phyloP scores from a whole-genome alignment of 53 echinoderm and acorn worm species.

The Mesocentrotus franciscanus region DNA sequence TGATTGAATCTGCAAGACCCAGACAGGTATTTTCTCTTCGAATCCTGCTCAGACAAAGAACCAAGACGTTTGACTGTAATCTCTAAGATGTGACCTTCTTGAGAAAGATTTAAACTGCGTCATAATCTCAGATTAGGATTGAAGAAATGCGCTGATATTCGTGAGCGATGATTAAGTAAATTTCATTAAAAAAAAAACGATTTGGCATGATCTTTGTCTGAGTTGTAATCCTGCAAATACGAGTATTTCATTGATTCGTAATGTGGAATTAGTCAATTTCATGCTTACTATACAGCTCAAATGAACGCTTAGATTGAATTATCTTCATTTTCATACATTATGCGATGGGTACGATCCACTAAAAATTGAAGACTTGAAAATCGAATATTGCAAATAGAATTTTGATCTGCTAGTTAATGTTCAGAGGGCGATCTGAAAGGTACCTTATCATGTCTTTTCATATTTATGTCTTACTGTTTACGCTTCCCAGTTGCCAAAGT shows the following conservation, averaged over 20 bases:
- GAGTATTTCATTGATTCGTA: not conserved
- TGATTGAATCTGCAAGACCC: conserved; percentile 22
- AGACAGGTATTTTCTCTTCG: conserved; percentile 12
- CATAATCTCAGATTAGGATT: conserved; percentile 33
- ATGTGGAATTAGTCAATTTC: not conserved
- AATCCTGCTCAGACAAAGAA: conserved; percentile 39
- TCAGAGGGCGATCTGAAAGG: too few species aligned
- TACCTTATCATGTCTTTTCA: too few species aligned
- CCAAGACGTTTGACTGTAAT: conserved; percentile 14
- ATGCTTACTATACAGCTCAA: not conserved
- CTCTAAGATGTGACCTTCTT: not conserved
- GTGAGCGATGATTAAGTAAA: not conserved
- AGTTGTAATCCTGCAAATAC: not conserved
- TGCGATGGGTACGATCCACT: too few species aligned
- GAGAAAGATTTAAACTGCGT: not conserved
- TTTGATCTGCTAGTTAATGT: too few species aligned
- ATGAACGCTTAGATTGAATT: not conserved
- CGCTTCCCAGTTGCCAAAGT: too few species aligned
- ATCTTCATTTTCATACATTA: not conserved
- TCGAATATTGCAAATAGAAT: too few species aligned
- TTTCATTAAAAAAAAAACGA: not conserved
- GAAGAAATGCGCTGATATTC: not conserved
- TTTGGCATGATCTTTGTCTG: not conserved
- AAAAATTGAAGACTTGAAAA: too few species aligned
- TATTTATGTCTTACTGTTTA: too few species aligned